Conservation (phyloP, 1,140 invertebrate genomes). For the Hydropsyche tenuis region DNA sequence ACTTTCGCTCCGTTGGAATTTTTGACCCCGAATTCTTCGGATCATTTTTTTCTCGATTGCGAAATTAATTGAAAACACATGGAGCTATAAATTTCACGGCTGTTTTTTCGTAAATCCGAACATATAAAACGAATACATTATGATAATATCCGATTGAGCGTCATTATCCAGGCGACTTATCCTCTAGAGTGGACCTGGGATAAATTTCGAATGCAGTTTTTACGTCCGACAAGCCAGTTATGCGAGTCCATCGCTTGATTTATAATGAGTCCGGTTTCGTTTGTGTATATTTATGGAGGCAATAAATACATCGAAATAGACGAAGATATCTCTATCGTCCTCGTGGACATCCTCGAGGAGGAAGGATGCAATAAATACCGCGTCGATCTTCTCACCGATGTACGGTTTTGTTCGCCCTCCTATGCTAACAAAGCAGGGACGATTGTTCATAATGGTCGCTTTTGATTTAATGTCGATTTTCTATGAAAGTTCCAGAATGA, state of each 20-base stretch:
- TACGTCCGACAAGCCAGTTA: slow-evolving; percentile 1
- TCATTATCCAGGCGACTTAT: too few species aligned
- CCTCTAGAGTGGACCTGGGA: not conserved
- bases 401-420: not conserved
- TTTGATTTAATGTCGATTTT: too few species aligned
- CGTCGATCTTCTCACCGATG: slow-evolving; percentile 9
- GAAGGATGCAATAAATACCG: slow-evolving; percentile 23
- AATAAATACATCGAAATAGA: slow-evolving; percentile 43
- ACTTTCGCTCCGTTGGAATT: too few species aligned
- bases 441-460: not conserved
- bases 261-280: slow-evolving; percentile 38
- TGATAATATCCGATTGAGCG: too few species aligned
- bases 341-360: slow-evolving; percentile 3
- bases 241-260: slow-evolving; percentile 28
- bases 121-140: too few species aligned
- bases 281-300: slow-evolving; percentile 39
- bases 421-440: not conserved
- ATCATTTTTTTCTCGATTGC: too few species aligned
- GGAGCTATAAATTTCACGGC: too few species aligned
- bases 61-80: too few species aligned
- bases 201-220: slow-evolving; percentile 7
- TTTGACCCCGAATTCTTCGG: too few species aligned
- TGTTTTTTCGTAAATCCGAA: too few species aligned
- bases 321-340: slow-evolving; percentile 42
- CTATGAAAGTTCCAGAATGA: too few species aligned